Conservation (phyloP, 1,140 invertebrate species). For the Pseudobourletiella spinata region DNA sequence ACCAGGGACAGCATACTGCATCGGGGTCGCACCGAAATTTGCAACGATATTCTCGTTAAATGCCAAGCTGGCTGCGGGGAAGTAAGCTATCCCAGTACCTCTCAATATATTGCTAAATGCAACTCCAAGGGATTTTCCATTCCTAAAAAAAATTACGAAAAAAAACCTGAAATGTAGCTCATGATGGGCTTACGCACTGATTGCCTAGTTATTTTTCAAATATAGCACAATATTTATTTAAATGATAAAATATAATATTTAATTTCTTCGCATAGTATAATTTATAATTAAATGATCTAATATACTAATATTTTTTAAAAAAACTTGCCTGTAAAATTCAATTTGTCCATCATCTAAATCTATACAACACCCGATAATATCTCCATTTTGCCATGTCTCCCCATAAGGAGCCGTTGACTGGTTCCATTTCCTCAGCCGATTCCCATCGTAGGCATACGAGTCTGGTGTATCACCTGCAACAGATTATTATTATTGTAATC, state of each 20-base stretch:
- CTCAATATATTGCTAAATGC: conserved; percentile 61
- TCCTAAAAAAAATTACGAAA: conserved; percentile 46
- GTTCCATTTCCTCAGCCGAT: conserved; percentile 71
- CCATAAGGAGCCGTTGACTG: conserved; percentile 66
- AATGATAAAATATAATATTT: background rate
- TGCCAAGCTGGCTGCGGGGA: conserved; percentile 46
- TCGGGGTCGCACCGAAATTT: conserved; percentile 66
- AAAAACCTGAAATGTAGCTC: conserved; percentile 49
- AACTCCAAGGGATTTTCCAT: conserved; percentile 61
- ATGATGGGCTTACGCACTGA: too few relatives aligned
- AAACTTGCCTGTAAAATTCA: conserved; percentile 57
- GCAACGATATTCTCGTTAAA: conserved; percentile 63
- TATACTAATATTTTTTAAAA: conserved; percentile 33
- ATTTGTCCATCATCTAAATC: conserved; percentile 59
- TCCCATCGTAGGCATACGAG: conserved; percentile 76
- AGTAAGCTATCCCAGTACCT: conserved; percentile 65
- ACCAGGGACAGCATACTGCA: conserved; percentile 59
- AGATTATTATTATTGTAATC: background rate
- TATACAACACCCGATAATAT: conserved; percentile 68
- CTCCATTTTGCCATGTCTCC: conserved; percentile 66
- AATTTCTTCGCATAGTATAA: background rate
- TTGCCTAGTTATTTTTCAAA: too few relatives aligned
- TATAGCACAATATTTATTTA: background rate
- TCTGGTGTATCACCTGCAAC: conserved; percentile 61
- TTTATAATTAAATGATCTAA: background rate